Base-by-base conservation (phyloP, 1,140 invertebrate species). In the Ceratoteleas bidentatus region DNA sequence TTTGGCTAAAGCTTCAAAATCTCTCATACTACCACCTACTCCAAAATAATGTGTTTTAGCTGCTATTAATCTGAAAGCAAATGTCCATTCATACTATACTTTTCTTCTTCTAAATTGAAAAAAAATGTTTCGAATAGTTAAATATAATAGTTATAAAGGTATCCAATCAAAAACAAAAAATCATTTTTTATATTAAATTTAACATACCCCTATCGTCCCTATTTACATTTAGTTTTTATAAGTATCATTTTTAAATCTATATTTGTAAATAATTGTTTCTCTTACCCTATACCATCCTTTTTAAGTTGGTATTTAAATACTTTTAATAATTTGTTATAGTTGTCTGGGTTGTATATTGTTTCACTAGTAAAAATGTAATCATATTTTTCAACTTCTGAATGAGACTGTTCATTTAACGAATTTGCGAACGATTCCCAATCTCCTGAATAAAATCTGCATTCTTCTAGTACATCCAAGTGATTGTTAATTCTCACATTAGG, bases 331-430 rank as follows among this genome's bases (percentile, higher is more conserved):
- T 97, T 98, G 15, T 89, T 83, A 87, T 98, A 95, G 91, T 96
- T 96, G 0, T 93, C 91, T 43, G 93, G 87, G 92, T 97, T 97
- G 85, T 98, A 98, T 85, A 98, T 98, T 0, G 97, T 98, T 92
- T 98, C 97, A 49, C 96, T 96, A 6, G 96, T 96, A 2, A 98
- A 91, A 85, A 98, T 98, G 15, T 94, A 86, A 88, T 98, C 96
- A 92, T 94, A 98, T 84, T 94, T 93, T 70, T 92, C 83, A 24
- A 85, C 66, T 45, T 93, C 86, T 47, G 70, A 52, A 7, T 53
- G 34, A 36, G 82, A 73, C 34, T 84, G 69, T 47, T 81, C 66
- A 49, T 85, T 68, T 15, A 93, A 87, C 47, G 93, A 86, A 16
- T 92, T 85, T 14, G 90, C 78, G 84, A 96, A 95, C 16, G 93